Conservation (phyloP, 2,888 invertebrate genomes). For the Thelaira solivaga region DNA sequence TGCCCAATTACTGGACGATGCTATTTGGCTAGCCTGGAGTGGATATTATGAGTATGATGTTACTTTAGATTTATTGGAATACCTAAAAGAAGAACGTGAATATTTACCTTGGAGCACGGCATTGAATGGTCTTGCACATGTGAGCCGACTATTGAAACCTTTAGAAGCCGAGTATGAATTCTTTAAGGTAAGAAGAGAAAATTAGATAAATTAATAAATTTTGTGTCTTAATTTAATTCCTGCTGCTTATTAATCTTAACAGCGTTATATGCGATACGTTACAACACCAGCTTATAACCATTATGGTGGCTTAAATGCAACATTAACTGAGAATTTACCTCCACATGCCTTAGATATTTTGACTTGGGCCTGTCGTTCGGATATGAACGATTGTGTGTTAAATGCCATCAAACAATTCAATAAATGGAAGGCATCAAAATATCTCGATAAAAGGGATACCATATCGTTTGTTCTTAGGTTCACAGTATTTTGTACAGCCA, state of each 20-base stretch:
- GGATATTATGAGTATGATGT: constrained; percentile 82
- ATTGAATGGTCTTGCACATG: constrained; percentile 80
- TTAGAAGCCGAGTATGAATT: constrained; percentile 81
- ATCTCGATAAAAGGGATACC: constrained; percentile 80
- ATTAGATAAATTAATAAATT: not conserved
- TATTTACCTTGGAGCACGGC: constrained; percentile 79
- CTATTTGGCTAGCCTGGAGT: constrained; percentile 82
- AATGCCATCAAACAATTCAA: constrained; percentile 81
- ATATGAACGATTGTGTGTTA: constrained; percentile 81
- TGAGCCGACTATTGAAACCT: constrained; percentile 81
- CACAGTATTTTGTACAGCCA: constrained; percentile 85
- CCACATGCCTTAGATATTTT: constrained; percentile 78
- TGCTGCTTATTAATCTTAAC: constrained; percentile 59
- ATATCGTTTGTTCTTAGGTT: constrained; percentile 85
- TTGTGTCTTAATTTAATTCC: not conserved
- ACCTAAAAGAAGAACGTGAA: constrained; percentile 77
- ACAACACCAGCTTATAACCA: constrained; percentile 81
- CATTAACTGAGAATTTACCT: constrained; percentile 67
- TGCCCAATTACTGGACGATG: constrained; percentile 90
- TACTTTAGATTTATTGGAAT: constrained; percentile 79
- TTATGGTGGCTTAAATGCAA: constrained; percentile 79
- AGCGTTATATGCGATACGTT: constrained; percentile 83
- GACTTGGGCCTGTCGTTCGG: constrained; percentile 81
- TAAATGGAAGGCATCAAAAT: constrained; percentile 79
- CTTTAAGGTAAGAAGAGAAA: constrained; percentile 79